Evolutionary conservation across 1,140 invertebrate genomes (phyloP).

Genomic region (Eumeta japonica): DNA sequence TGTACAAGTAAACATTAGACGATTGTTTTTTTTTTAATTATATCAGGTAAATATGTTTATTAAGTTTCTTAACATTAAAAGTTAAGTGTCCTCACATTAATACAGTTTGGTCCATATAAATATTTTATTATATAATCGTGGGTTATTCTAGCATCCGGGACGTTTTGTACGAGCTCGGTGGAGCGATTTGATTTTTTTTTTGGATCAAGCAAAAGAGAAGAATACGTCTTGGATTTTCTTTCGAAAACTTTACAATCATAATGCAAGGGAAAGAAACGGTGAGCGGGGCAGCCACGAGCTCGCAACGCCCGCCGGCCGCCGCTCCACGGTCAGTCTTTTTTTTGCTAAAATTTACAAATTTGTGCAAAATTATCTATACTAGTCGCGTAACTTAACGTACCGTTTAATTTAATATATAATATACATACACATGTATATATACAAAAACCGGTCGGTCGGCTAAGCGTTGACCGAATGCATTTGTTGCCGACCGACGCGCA

Average conservation of each 20-base stretch:
- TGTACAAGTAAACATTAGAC: conserved; percentile 55
- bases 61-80: conserved; percentile 43
- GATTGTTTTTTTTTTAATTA: no score
- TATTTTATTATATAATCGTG: conserved; percentile 52
- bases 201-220: no score
- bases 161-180: no score
- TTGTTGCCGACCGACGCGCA: background rate
- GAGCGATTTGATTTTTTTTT: no score
- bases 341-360: conserved; percentile 49
- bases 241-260: conserved; percentile 3
- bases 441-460: conserved; percentile 38
- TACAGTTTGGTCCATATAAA: conserved; percentile 56
- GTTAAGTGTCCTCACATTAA: conserved; percentile 47
- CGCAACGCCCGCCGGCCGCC: conserved; percentile 42
- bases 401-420: conserved; percentile 5
- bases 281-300: conserved; percentile 13
- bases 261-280: background rate
- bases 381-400: conserved; percentile 42
- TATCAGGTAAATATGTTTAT: conserved; percentile 42
- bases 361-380: conserved; percentile 54
- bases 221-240: no score
- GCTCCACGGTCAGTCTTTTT: conserved; percentile 54
- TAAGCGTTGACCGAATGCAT: conserved; percentile 20
- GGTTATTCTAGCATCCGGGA: no score
- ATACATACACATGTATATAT: conserved; percentile 36